Base-by-base conservation (phyloP, 1,140 invertebrate genomes). In the Calephelis nemesis region DNA sequence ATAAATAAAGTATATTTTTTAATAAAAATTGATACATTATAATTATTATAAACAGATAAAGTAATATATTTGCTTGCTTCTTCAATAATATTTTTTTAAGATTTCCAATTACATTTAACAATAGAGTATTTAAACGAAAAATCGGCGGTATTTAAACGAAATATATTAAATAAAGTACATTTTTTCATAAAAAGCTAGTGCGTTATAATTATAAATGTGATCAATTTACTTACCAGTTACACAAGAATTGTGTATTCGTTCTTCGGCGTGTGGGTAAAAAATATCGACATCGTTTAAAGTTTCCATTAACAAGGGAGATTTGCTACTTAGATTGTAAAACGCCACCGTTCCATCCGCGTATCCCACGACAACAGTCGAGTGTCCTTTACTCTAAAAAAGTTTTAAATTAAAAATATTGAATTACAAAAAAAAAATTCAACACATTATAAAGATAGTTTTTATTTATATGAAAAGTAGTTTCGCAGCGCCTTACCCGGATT, bases 281-380 rank as follows among this genome's bases (percentile, higher is more conserved):
- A 87, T 79, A 4, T 83, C 85, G 7, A 88, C 75, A 5, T 78
- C 85, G n/a, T 83, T 71, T 67, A 81, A 73, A 63, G 83, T 82
- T 10, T 73, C 78, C n/a, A 73, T 76, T 13, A 95, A 76, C 10
- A 95, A 70, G 7, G 93, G 90, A 4, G 93, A 94, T n/a, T 88
- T 82, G 5, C 79, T 83, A 8, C 74, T 82, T 1, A 95, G 69
- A 82, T 95, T 84, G 90, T 93, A 96, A 3, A 94, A 73, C 6
- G 93, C 94, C 5, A 94, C 90, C 7, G 93, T 92, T 6, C 95
- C 95, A 82, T 95, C 94, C 0, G 93, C 91, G 80, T 94, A 95
- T 8, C 95, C 95, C 39, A 93, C 95, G 42, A 92, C 91, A 47
- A 96, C 89, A 19, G 90, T 82, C n/a, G 87, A 88, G 70, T 92